phyloP scores from a whole-genome alignment of 1,140 invertebrate species.

The Lanistes nyassanus region DNA sequence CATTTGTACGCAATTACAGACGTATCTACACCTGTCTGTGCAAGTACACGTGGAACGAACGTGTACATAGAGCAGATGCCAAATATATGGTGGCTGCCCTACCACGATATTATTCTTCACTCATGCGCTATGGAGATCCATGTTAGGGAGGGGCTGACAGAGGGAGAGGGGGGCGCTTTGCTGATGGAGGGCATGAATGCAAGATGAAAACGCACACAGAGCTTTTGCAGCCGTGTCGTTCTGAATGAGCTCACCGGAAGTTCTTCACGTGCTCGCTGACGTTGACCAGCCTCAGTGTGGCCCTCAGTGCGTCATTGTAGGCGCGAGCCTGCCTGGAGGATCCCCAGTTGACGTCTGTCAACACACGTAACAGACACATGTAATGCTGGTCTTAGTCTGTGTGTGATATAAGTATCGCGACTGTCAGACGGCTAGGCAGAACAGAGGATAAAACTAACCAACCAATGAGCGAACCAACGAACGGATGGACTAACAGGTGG shows the following conservation, averaged over 20 bases:
- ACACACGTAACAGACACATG: background rate
- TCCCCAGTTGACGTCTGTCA: constrained; percentile 93
- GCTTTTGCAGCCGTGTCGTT: background rate
- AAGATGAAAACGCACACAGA: too few species aligned
- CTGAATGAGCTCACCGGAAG: constrained; percentile 72
- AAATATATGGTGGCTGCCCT: background rate
- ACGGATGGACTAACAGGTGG: background rate
- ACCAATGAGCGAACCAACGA: too few species aligned
- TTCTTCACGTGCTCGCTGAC: constrained; percentile 97
- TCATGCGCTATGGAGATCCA: background rate
- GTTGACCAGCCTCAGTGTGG: constrained; percentile 85
- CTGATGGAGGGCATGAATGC: too few species aligned
- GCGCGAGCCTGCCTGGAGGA: constrained; percentile 96
- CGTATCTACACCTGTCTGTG: background rate
- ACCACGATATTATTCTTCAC: background rate
- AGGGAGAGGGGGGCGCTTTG: background rate
- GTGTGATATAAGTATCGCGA: too few species aligned
- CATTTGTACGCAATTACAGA: background rate
- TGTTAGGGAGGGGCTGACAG: background rate
- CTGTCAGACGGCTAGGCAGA: too few species aligned
- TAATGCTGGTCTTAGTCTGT: too few species aligned
- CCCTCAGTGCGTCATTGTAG: constrained; percentile 90
- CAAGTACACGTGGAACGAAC: background rate
- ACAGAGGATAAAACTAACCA: too few species aligned
- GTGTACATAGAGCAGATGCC: background rate